Evolutionary conservation across 2,797 vertebrate species (phyloP).

Genomic region (Picus viridis): DNA sequence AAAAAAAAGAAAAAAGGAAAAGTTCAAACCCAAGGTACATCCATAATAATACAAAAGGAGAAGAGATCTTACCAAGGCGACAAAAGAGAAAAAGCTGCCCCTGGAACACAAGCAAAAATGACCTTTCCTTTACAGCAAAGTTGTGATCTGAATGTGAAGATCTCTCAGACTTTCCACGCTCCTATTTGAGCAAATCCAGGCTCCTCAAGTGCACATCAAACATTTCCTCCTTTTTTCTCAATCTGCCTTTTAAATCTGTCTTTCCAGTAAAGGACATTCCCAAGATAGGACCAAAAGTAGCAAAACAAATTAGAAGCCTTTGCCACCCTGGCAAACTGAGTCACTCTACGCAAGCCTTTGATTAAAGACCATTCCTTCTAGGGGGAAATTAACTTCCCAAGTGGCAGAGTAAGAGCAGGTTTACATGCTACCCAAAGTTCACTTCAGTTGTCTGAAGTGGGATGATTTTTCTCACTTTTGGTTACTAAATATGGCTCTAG

Average conservation of each 20-base stretch:
- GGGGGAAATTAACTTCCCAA: conserved; percentile 41
- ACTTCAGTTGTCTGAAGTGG: not conserved
- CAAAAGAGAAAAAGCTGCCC: conserved; percentile 55
- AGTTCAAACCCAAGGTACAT: conserved; percentile 66
- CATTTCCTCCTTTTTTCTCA: not conserved
- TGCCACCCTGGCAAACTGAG: conserved; percentile 21
- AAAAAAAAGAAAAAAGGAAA: conserved; percentile 13
- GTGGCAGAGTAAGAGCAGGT: not conserved
- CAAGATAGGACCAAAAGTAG: conserved; percentile 33
- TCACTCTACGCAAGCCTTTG: conserved; percentile 39
- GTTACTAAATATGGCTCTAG: conserved; percentile 14
- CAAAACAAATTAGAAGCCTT: conserved; percentile 49
- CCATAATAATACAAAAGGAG: conserved; percentile 69
- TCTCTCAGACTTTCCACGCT: conserved; percentile 60
- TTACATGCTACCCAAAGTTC: not conserved
- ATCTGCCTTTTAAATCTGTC: conserved; percentile 12
- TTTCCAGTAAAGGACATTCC: conserved; percentile 23
- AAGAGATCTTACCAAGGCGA: conserved; percentile 60
- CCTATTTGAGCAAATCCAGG: conserved; percentile 28
- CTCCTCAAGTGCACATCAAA: conserved; percentile 34
- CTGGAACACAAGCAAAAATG: conserved; percentile 51
- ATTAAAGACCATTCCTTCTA: conserved; percentile 17
- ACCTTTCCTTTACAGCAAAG: conserved; percentile 69
- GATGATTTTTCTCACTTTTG: not conserved
- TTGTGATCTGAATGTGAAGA: conserved; percentile 63